phyloP scores from a whole-genome alignment of 2,888 invertebrate genomes.

The Penaeus monodon region DNA sequence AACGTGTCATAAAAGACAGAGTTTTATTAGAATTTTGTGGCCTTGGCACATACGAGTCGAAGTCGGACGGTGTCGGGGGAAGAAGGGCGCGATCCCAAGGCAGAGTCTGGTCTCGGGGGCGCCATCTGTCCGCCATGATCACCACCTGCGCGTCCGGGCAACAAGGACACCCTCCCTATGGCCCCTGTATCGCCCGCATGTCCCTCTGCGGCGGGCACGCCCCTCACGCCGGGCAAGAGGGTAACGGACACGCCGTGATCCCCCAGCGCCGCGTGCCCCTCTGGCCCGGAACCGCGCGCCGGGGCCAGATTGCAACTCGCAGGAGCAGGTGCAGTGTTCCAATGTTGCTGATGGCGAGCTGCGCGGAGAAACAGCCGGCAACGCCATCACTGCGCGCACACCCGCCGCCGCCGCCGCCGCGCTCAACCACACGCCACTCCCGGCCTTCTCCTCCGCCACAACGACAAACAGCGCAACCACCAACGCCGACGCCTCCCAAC shows the following conservation, averaged over 20 bases:
- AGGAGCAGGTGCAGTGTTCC: slow-evolving; percentile 9
- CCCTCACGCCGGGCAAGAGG: slow-evolving; percentile 2
- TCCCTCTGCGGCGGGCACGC: slow-evolving; percentile 18
- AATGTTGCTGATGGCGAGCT: slow-evolving; percentile 3
- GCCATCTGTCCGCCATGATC: slow-evolving; percentile 18
- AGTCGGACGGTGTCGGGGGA: too few relatives aligned
- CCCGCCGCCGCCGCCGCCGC: too few relatives aligned
- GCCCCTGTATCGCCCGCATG: background rate
- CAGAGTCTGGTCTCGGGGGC: slow-evolving; percentile 1
- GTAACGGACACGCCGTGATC: slow-evolving; percentile 3
- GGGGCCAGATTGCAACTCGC: slow-evolving; percentile 14
- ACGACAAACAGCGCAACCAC: background rate
- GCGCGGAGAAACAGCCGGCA: background rate
- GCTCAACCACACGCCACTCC: background rate
- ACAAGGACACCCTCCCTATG: slow-evolving; percentile 16
- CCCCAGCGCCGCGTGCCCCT: slow-evolving; percentile 4
- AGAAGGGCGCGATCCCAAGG: slow-evolving; percentile 2
- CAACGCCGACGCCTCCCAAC: too few relatives aligned
- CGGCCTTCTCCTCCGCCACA: background rate
- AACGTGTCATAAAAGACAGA: background rate
- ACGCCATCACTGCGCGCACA: too few relatives aligned
- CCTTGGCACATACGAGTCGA: slow-evolving; percentile 11
- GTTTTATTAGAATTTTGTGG: slow-evolving; percentile 14
- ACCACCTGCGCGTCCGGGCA: background rate
- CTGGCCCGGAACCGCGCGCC: background rate